These are phyloP conservation scores for Hermaeophaga mercurialis DNA, from an alignment of 2,888 invertebrate species.

Conservation along the genomic window DNA sequence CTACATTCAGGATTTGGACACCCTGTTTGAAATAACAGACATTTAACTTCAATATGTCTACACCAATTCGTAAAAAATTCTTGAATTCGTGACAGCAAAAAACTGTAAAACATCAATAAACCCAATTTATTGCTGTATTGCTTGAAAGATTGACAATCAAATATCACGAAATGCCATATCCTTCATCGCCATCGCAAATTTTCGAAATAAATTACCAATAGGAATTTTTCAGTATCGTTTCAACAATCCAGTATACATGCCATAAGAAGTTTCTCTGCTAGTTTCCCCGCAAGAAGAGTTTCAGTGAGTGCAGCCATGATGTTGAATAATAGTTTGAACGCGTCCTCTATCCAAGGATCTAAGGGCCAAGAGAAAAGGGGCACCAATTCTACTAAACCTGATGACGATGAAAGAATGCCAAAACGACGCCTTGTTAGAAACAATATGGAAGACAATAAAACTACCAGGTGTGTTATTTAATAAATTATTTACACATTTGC, in stretches of 20 bases:
- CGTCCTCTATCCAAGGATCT: conserved; percentile 4
- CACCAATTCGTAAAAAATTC: background rate
- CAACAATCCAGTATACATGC: conserved; percentile 58
- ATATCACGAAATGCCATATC: conserved; percentile 17
- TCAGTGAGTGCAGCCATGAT: conserved; percentile 50
- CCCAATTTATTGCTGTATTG: conserved; percentile 20
- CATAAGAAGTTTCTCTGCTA: conserved; percentile 57
- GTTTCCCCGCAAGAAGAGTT: conserved; percentile 54
- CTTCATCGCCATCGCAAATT: background rate
- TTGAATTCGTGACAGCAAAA: conserved; percentile 21
- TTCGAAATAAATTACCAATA: conserved; percentile 7
- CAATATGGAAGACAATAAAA: conserved; percentile 17
- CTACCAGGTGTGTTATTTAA: conserved; percentile 14
- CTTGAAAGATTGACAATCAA: conserved; percentile 12
- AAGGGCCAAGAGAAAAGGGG: conserved; percentile 50
- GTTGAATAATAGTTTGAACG: conserved; percentile 32
- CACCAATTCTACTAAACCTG: conserved; percentile 43
- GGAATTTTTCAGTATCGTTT: conserved; percentile 54
- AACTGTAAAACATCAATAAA: conserved; percentile 15
- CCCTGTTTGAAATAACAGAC: background rate
- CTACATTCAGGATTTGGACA: no score
- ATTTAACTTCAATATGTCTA: background rate
- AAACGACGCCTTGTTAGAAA: conserved; percentile 51
- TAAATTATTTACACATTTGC: no score
- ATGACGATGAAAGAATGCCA: conserved; percentile 48